Evolutionary conservation across 2,113 vertebrate species (phyloP), one percentile per base, ranked within the genome.

Genomic region (Elaphurus davidianus): DNA sequence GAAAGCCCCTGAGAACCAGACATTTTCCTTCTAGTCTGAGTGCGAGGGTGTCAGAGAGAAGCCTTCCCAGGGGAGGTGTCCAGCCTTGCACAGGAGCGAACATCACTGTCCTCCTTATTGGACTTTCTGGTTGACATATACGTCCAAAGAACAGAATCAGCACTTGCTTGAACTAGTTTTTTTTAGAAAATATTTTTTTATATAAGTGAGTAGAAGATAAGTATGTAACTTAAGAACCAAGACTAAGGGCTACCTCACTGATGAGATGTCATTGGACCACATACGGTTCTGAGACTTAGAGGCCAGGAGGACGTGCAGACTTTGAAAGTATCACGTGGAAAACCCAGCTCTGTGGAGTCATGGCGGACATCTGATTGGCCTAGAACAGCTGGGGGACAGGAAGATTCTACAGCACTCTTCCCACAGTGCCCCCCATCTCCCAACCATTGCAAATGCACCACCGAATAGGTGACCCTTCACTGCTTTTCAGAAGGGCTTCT

Each of bases 281-380:
- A 16, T 62, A 36, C 1, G 23, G 47, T 14, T 67, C 45, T 55
- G 55, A 71, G 74, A 0, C 15, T 23, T 43, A 33, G 67, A 33
- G 2, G 4, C 4, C 25, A 40, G 74, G 54, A 94, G 7, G 15
- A 27, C 1, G 1, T 7, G 47, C 6, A 67, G 79, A 30, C 79
- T 64, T 45, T 71, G 87, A 64, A 45, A 4, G 6, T 14, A 27
- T 43, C 45, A 6, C 25, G 2, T 47, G 5, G 43, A 94, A 28
- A 67, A 40, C 33, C 21, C 50, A 59, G 28, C 47, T 82, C 27
- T 23, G 28, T 0, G 2, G 76, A 52, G 21, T 10, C 28, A 11
- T 11, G 62, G n/a, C 0, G 4, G 54, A 16, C 10, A 3, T 13
- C 9, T 4, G 30, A 60, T n/a, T 28, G 82, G 11, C 47, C 54